Base-by-base conservation (phyloP, 2,888 invertebrate genomes). In the Drosophila incognita region DNA sequence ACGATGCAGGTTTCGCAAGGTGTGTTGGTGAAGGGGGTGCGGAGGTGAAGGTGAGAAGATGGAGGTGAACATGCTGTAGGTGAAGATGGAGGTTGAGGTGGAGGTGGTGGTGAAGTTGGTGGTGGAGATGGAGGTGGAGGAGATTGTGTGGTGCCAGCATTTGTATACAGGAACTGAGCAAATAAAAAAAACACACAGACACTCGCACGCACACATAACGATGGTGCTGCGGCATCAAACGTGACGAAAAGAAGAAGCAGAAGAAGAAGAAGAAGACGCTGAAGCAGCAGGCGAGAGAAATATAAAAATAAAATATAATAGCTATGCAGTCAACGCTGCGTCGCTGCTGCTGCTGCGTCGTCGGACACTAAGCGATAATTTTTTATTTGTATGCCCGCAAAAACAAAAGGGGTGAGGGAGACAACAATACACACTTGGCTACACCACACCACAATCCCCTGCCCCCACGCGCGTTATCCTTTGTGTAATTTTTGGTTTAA, bases 401-500 rank as follows among this genome's bases (percentile, higher is more conserved):
- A 46, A 46, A 46, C 46, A 24, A 62, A 66, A 69, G 61, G 64
- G 53, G 49, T 63, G 56, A 48, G 38, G 31, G 69, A 27, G 53
- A 62, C 66, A 58, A 31, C 49, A 24, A 66, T 51, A 79, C 42
- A 76, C 67, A 76, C 61, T 77, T 67, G 57, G 48, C 61, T 46
- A 8, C 24, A 15, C 63, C 48, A 33, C 40, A 61, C 46, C 57
- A 57, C 65, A 66, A 48, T 75, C 64, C 59, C 56, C 71, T 53
- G 75, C 68, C 79, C 67, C 65, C 10, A 18, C 5, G 82, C 64
- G 71, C 77, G 74, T 89, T 89, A 90, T 90, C 90, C 85, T 89
- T 82, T 85, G 83, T 87, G 89, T 90, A 86, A 87, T 90, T 89
- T 90, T 82, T 82, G 81, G 88, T 88, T 84, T 90, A 89, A 90